These are phyloP conservation scores for Tragopan temminckii DNA, from an alignment of 2,797 vertebrate species.

Conservation along the genomic window DNA sequence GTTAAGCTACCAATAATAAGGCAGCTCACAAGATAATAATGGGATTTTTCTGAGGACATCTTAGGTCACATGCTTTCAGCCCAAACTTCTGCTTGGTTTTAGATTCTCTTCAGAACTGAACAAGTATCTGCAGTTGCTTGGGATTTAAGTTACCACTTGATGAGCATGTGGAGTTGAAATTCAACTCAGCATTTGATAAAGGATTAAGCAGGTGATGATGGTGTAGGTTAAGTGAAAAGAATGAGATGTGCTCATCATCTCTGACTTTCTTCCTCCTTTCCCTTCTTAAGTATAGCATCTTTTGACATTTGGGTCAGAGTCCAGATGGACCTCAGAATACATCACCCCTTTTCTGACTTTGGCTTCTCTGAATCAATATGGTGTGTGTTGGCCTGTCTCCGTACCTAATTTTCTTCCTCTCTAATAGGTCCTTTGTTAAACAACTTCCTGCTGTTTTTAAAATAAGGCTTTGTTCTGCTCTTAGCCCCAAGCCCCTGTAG, in stretches of 20 bases:
- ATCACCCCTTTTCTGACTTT: neutral
- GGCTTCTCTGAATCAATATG: neutral
- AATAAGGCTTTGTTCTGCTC: slow-evolving; percentile 20
- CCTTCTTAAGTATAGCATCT: neutral
- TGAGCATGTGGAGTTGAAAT: neutral
- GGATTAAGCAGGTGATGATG: neutral
- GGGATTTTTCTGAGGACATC: neutral
- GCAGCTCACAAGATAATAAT: neutral
- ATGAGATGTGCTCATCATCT: neutral
- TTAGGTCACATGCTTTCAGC: neutral
- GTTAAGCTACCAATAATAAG: neutral
- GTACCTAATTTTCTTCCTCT: neutral
- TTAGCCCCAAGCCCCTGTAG: neutral
- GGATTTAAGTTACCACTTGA: neutral
- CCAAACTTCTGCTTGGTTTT: neutral
- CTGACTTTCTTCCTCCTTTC: neutral
- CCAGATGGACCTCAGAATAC: neutral
- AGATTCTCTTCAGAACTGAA: neutral
- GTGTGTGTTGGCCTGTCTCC: neutral
- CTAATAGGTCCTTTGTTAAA: neutral
- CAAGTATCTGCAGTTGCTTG: neutral
- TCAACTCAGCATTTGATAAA: neutral
- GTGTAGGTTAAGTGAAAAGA: neutral
- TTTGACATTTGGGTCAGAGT: neutral
- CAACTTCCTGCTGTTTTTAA: slow-evolving; percentile 5